A percentile compares a stretch with the other conserved stretches of the same genome.
Conservation (phyloP, 2,888 invertebrate species). For the Cordilura impudica region DNA sequence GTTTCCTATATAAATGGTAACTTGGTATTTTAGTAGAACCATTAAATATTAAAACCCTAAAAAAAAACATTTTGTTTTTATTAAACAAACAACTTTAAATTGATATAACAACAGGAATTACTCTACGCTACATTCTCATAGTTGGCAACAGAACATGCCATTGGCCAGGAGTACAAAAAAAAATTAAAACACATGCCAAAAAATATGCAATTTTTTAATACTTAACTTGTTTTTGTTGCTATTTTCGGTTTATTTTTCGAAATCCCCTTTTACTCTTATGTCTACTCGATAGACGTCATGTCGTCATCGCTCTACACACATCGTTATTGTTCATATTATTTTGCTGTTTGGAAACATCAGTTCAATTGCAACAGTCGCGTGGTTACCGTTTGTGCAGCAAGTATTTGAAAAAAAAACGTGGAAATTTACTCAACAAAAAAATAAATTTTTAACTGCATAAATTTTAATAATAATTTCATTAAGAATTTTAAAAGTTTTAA, state of each 20-base stretch:
- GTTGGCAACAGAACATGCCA: constrained; percentile 36
- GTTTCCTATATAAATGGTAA: constrained; percentile 44
- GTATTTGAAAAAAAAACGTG: constrained; percentile 32
- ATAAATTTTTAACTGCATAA: not conserved
- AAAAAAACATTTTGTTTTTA: not conserved
- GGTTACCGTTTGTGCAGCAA: constrained; percentile 58
- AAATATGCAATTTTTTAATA: constrained; percentile 63
- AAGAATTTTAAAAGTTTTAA: constrained; percentile 25
- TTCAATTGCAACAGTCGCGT: constrained; percentile 61
- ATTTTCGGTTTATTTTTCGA: constrained; percentile 14
- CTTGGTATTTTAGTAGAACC: constrained; percentile 9
- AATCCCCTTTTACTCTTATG: constrained; percentile 39
- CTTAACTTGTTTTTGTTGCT: constrained; percentile 38
- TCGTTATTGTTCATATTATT: constrained; percentile 46
- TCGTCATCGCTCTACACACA: constrained; percentile 48
- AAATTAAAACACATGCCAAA: constrained; percentile 57
- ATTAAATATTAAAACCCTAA: constrained; percentile 8
- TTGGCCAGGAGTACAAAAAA: constrained; percentile 35
- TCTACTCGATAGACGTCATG: constrained; percentile 44
- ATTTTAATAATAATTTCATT: constrained; percentile 34
- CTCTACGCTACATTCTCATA: constrained; percentile 25
- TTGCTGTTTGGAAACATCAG: constrained; percentile 50
- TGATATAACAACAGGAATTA: constrained; percentile 15
- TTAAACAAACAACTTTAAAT: constrained; percentile 16
- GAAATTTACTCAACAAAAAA: constrained; percentile 20